Percentiles rank a stretch among this genome's conserved stretches.
These are phyloP conservation scores for Griposia aprilina DNA, from an alignment of 2,888 invertebrate species.

Conservation along the genomic window DNA sequence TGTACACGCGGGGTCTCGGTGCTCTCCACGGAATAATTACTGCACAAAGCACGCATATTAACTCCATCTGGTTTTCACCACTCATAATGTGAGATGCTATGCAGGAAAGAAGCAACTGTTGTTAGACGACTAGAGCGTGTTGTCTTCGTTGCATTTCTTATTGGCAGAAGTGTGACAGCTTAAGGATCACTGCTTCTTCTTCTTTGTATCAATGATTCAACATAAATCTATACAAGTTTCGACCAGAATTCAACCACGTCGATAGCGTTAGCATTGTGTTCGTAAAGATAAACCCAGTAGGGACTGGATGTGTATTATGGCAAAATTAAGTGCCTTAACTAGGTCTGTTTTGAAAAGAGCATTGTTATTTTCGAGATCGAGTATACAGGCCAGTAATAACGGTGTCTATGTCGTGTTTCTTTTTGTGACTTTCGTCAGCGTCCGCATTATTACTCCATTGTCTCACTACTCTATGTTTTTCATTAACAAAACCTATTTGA, in stretches of 20 bases:
- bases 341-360: background rate
- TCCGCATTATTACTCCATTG: constrained; percentile 4
- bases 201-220: background rate
- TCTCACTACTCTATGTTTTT: background rate
- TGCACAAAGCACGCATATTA: constrained; percentile 19
- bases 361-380: background rate
- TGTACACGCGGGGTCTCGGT: constrained; percentile 37
- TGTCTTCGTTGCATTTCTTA: background rate
- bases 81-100: background rate
- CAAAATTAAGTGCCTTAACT: background rate
- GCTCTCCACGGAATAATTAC: constrained; percentile 18
- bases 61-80: background rate
- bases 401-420: background rate
- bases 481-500: constrained; percentile 49
- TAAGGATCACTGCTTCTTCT: background rate
- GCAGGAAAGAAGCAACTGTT: background rate
- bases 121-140: background rate
- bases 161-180: background rate
- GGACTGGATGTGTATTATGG: background rate
- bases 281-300: background rate
- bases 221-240: background rate
- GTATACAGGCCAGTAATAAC: background rate
- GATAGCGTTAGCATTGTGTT: background rate
- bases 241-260: background rate
- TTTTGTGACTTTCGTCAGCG: background rate